Percentiles rank a stretch among this genome's conserved stretches.
phyloP scores from a whole-genome alignment of 2,797 vertebrate species.

The Lepus townsendii region DNA sequence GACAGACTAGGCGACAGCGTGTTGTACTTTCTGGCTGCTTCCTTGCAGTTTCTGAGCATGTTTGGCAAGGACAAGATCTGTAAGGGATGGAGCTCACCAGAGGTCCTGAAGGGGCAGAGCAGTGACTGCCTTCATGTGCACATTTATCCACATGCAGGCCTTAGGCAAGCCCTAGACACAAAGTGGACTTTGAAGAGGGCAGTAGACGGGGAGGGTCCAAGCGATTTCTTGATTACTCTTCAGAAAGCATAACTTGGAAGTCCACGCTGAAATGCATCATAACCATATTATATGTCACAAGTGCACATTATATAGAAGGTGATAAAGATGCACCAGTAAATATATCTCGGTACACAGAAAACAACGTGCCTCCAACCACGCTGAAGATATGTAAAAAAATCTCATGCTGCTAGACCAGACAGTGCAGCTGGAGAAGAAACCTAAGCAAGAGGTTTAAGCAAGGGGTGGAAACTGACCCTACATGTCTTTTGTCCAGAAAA shows the following conservation, averaged over 20 bases:
- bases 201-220: constrained; percentile 92
- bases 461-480: constrained; percentile 94
- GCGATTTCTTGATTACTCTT: constrained; percentile 92
- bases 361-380: constrained; percentile 89
- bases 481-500: constrained; percentile 93
- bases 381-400: constrained; percentile 93
- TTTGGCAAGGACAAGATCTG: constrained; percentile 94
- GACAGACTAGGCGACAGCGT: constrained; percentile 93
- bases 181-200: constrained; percentile 93
- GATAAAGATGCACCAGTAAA: constrained; percentile 93
- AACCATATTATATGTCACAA: constrained; percentile 93
- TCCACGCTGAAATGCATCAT: constrained; percentile 94
- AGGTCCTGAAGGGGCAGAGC: constrained; percentile 92
- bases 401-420: constrained; percentile 90
- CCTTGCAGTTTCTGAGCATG: constrained; percentile 93
- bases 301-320: constrained; percentile 92
- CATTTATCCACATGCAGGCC: constrained; percentile 91
- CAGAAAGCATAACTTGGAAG: constrained; percentile 95
- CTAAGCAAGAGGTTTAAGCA: constrained; percentile 93
- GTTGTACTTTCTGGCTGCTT: constrained; percentile 92
- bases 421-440: constrained; percentile 95
- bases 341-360: constrained; percentile 94
- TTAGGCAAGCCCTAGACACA: constrained; percentile 93
- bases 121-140: constrained; percentile 92
- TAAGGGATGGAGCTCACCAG: constrained; percentile 93